Evolutionary conservation across 35 echinoderm and acorn worm genomes (phyloP).

Genomic region (Heliocidaris tuberculata): DNA sequence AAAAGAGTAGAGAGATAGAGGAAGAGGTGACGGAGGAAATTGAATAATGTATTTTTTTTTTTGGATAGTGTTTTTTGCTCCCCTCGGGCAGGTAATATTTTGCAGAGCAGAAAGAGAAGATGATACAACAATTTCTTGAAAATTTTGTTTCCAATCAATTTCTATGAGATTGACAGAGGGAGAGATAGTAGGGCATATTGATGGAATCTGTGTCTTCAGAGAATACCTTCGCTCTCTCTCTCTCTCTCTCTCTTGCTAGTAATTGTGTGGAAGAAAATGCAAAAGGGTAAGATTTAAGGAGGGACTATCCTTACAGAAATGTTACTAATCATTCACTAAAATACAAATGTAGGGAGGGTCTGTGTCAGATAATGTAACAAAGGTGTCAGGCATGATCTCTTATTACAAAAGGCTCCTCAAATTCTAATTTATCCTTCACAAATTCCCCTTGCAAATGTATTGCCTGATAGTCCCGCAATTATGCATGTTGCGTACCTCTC

Average conservation of each 20-base stretch:
- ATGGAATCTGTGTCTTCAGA: background rate
- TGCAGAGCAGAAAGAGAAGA: background rate
- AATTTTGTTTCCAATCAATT: constrained; percentile 36
- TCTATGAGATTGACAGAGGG: constrained; percentile 19
- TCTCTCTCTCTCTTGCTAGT: background rate
- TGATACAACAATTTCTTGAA: background rate
- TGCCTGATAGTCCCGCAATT: background rate
- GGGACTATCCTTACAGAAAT: no score
- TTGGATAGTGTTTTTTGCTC: constrained; percentile 22
- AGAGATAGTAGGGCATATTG: constrained; percentile 17
- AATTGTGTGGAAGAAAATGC: background rate
- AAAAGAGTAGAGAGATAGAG: background rate
- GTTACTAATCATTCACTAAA: no score
- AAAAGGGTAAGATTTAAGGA: no score
- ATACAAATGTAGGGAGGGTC: no score
- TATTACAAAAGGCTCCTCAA: no score
- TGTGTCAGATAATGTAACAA: no score
- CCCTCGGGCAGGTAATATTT: background rate
- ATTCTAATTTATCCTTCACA: background rate
- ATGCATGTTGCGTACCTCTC: background rate
- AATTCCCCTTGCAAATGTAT: background rate
- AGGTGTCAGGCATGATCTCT: no score
- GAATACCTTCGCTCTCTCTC: background rate
- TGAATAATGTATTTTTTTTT: constrained; percentile 45
- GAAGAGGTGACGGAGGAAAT: constrained; percentile 31